Conservation (phyloP, 2,888 invertebrate genomes). For the Nesidiocoris tenuis region DNA sequence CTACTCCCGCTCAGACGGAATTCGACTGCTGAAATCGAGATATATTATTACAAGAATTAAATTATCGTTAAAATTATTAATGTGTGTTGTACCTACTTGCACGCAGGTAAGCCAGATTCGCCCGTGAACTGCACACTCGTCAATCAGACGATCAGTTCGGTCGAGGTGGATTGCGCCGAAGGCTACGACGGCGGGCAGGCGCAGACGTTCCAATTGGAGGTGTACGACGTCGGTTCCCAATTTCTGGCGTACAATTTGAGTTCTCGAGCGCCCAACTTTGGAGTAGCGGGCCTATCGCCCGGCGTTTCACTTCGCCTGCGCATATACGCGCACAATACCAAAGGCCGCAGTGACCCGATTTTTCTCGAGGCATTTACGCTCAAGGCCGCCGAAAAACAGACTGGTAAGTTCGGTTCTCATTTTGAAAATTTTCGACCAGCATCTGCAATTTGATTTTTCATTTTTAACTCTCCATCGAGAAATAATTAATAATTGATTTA, state of each 20-base stretch:
- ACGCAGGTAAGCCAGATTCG: constrained; percentile 72
- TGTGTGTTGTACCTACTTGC: no score
- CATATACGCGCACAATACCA: constrained; percentile 78
- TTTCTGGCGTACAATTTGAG: constrained; percentile 67
- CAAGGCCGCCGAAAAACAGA: constrained; percentile 74
- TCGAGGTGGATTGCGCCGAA: constrained; percentile 69
- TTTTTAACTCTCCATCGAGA: neutral
- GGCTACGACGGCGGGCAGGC: constrained; percentile 78
- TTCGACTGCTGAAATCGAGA: no score
- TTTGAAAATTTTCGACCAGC: neutral
- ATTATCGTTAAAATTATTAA: no score
- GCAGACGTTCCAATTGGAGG: constrained; percentile 71
- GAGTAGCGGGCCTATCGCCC: constrained; percentile 73
- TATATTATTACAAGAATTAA: no score
- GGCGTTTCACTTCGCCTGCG: constrained; percentile 75
- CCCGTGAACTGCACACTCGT: constrained; percentile 73
- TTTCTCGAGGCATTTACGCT: constrained; percentile 72
- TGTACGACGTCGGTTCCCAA: constrained; percentile 62
- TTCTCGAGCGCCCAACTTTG: constrained; percentile 71
- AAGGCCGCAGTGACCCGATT: constrained; percentile 75
- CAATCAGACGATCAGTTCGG: constrained; percentile 75
- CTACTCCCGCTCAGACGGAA: no score
- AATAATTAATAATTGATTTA: neutral
- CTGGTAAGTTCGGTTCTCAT: constrained; percentile 59
- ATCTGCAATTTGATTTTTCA: neutral